A percentile compares a stretch with the other conserved stretches of the same genome.
Evolutionary conservation across 2,113 vertebrate genomes (phyloP).

Genomic region (Melanotaenia duboulayi): DNA sequence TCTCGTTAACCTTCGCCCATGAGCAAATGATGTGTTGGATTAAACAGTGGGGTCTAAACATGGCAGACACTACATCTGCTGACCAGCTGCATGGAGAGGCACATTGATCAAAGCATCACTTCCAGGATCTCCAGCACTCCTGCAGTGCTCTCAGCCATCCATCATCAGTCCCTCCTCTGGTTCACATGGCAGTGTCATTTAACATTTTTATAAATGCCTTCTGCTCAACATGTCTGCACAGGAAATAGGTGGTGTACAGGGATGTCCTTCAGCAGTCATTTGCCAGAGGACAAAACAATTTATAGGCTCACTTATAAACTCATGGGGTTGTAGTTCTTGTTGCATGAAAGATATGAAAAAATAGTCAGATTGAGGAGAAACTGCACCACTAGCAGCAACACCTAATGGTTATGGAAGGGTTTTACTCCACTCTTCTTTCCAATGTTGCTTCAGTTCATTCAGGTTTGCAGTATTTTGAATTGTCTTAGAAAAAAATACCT

Average conservation of each 20-base stretch:
- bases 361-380: no score
- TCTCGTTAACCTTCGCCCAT: constrained; percentile 68
- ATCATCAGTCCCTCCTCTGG: constrained; percentile 49
- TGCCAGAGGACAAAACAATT: not conserved
- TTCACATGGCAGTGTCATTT: constrained; percentile 49
- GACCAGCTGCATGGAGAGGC: constrained; percentile 17
- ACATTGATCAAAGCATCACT: constrained; percentile 70
- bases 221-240: constrained; percentile 35
- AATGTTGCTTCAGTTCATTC: no score
- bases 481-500: no score
- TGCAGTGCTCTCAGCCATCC: constrained; percentile 46
- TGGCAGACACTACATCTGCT: constrained; percentile 55
- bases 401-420: no score
- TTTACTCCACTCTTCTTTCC: no score
- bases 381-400: no score
- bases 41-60: constrained; percentile 51
- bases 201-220: constrained; percentile 62
- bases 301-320: not conserved
- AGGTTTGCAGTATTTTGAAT: no score
- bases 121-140: constrained; percentile 53
- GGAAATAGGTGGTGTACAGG: constrained; percentile 17
- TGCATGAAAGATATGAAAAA: no score
- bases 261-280: constrained; percentile 41
- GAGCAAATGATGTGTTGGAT: constrained; percentile 64
- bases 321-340: not conserved